Evolutionary conservation across 2,797 vertebrate species (phyloP).

Genomic region (Fundulus diaphanus): DNA sequence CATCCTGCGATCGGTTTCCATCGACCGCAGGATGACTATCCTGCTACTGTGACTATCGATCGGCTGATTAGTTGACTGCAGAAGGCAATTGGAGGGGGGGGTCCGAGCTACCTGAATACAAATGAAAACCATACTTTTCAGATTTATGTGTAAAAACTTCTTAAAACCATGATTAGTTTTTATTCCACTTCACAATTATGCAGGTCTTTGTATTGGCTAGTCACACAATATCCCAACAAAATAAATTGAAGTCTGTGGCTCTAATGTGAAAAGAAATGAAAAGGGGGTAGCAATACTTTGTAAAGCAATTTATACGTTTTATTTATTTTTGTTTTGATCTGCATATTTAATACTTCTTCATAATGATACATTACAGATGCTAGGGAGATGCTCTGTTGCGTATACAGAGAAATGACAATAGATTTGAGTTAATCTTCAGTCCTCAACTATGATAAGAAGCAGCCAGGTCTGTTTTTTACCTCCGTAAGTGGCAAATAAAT

Average conservation of each 20-base stretch:
- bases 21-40: too few relatives aligned
- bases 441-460: slow-evolving; percentile 36
- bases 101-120: neutral
- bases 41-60: too few relatives aligned
- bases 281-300: neutral
- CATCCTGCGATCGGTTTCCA: too few relatives aligned
- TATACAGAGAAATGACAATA: neutral
- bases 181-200: neutral
- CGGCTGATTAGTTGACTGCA: too few relatives aligned
- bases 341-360: neutral
- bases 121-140: neutral
- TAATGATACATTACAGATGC: neutral
- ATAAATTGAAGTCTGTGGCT: neutral
- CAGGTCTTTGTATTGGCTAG: neutral
- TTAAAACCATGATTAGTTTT: neutral
- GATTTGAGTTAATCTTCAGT: slow-evolving; percentile 13
- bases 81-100: too few relatives aligned
- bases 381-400: neutral
- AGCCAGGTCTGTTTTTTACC: slow-evolving; percentile 20
- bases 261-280: neutral
- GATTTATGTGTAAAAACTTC: neutral
- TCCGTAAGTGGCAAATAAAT: slow-evolving; percentile 47
- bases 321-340: neutral
- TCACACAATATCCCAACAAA: neutral
- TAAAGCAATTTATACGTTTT: neutral